Base-by-base conservation (phyloP, 2,888 invertebrate genomes). In the Cephus rjabovi region DNA sequence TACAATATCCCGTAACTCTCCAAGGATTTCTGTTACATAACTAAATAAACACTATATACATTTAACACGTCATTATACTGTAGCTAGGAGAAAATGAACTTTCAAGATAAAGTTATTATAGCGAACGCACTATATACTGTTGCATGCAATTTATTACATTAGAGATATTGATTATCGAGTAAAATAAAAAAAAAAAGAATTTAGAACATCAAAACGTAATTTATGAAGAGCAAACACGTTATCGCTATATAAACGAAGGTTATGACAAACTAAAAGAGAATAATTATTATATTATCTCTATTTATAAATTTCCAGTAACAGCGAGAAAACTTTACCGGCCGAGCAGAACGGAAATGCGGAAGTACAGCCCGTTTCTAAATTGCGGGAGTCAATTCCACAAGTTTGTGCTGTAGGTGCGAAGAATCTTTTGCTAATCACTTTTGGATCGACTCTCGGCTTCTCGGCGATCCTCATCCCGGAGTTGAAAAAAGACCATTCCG, bases 391-490 rank as follows among this genome's bases (percentile, higher is more conserved):
- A 0, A 87, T 95, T 74, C 96, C 96, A 2, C 96, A 97, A 92
- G 93, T 95, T 83, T 89, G 96, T 83, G 97, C 97, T n/a, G 96
- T 96, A 37, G 94, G 95, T 86, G 95, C 96, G 33, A 97, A 97
- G 91, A 97, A 97, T 92, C 93, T 96, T 79, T 92, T 97, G 69
- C 93, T 97, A 68, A 92, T 96, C 83, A 95, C 95, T 12, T 96
- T 96, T 90, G 97, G 97, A 76, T 95, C 96, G 94, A 96, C 96
- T 0, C 91, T 97, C 74, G 97, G 97, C 0, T 96, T 96, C 85
- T 95, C 96, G 0, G 96, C 97, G 6, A 96, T 97, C 81, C 93
- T 96, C 31, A 96, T 97, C 85, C 96, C 96, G 11, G 95, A 95
- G 11, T 93, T 97, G 71, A 93, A 92, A 81, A 92, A 94, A 74